These are phyloP conservation scores for Desmophyllum pertusum DNA, from an alignment of 92 coral and sea anemone genomes.

Conservation along the genomic window DNA sequence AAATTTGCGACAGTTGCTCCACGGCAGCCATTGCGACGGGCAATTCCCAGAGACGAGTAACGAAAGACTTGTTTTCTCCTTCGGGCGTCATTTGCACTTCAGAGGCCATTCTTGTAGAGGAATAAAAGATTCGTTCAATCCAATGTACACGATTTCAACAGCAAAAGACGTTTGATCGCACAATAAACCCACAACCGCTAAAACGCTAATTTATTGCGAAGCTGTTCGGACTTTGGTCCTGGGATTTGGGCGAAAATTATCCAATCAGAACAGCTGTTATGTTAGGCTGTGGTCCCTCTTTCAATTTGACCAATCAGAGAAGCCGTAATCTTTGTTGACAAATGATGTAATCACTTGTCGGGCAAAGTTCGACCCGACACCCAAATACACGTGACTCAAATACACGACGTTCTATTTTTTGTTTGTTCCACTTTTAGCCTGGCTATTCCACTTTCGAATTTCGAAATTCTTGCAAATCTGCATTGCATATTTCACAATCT, in stretches of 20 bases:
- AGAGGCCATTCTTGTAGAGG: slow-evolving; percentile 45
- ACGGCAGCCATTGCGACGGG: slow-evolving; percentile 95
- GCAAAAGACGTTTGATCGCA: background rate
- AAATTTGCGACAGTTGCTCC: slow-evolving; percentile 77
- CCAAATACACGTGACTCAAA: slow-evolving; percentile 9
- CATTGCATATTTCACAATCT: background rate
- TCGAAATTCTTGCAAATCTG: background rate
- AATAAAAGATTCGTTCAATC: background rate
- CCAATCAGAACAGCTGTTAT: slow-evolving; percentile 16
- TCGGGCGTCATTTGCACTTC: slow-evolving; percentile 73
- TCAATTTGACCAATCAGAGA: slow-evolving; percentile 17
- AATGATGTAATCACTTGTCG: slow-evolving; percentile 12
- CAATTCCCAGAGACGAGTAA: slow-evolving; percentile 78
- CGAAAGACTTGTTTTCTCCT: slow-evolving; percentile 66
- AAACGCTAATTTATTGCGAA: slow-evolving; percentile 15
- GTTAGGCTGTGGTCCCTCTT: background rate
- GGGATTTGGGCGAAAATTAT: no score
- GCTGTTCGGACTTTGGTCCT: slow-evolving; percentile 15
- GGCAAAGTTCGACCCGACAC: slow-evolving; percentile 20
- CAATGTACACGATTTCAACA: background rate
- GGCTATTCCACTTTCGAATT: background rate
- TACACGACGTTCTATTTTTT: background rate
- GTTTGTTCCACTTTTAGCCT: background rate
- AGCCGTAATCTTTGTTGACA: background rate
- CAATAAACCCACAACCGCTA: background rate